These are phyloP conservation scores for Pterocles burchelli DNA, from an alignment of 2,113 vertebrate species.

Conservation along the genomic window DNA sequence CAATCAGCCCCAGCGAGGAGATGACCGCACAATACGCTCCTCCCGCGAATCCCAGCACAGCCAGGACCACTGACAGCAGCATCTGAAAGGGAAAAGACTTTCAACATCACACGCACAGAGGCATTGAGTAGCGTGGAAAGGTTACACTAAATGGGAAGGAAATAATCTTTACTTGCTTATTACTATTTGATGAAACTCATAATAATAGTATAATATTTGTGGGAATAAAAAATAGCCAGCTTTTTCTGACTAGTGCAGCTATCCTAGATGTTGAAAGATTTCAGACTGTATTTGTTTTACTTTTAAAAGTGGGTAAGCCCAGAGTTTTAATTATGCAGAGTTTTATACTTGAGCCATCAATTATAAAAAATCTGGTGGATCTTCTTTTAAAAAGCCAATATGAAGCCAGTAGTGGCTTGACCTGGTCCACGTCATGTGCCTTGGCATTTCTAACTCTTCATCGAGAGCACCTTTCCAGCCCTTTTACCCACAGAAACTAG, in stretches of 20 bases:
- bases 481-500: background rate
- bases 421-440: background rate
- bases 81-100: slow-evolving; percentile 49
- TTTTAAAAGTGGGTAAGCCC: background rate
- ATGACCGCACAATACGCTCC: slow-evolving; percentile 48
- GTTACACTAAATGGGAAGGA: background rate
- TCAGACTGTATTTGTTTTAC: background rate
- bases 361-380: background rate
- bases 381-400: background rate
- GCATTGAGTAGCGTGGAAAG: background rate
- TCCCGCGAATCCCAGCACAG: slow-evolving; percentile 11
- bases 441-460: background rate
- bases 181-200: background rate
- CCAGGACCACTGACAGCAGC: slow-evolving; percentile 54
- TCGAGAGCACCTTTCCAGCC: background rate
- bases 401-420: background rate
- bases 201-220: background rate
- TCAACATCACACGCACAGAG: background rate
- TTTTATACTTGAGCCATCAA: background rate
- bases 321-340: background rate
- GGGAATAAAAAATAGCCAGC: background rate
- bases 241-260: background rate
- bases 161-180: background rate
- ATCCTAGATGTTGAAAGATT: background rate
- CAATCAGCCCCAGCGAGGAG: slow-evolving; percentile 61